Base-by-base conservation (phyloP, 1,140 invertebrate species). In the Rhyzopertha dominica region DNA sequence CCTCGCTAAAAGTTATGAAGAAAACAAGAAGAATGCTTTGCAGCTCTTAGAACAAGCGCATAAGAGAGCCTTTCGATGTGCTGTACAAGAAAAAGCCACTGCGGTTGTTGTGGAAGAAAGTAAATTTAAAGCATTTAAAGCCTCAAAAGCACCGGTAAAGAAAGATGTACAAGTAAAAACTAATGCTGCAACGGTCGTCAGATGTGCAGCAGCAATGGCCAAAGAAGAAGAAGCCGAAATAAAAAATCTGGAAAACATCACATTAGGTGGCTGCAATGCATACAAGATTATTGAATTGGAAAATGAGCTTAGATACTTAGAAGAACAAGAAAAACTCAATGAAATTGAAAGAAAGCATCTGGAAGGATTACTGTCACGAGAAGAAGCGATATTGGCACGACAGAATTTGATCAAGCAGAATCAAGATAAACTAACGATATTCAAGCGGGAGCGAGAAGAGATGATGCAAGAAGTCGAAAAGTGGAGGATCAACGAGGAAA, bases 271-370 rank as follows among this genome's bases (percentile, higher is more conserved):
- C 46, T 63, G 53, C 49, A 66, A 72, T 55, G 58, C 55, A 17
- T 47, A 54, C 1, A 65, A 62, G 52, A 54, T 71, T 29, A 61
- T 70, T 49, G 58, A 61, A 46, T 39, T 77, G 18, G 62, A 72
- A 51, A 60, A 70, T 34, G 61, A 67, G 34, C 56, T 68, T 31
- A 61, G 70, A 25, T 62, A 68, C 51, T 59, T 69, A 54, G 65
- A 56, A 30, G 67, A 76, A 62, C 64, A 67, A 59, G 59, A 74
- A 52, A 54, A 68, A 40, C 48, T 76, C 17, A 53, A 72, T 19
- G 63, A 71, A 28, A 73, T 76, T 49, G 69, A 77, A 65, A 69
- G 54, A 53, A 77, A 76, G 58, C 74, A 74, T 64, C 55, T 78
- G 14, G 47, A 70, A 51, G 73, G 74, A n/a, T 65, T 74, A 51